Percentiles rank a stretch among this genome's conserved stretches.
Evolutionary conservation across 2,888 invertebrate species (phyloP).

Genomic region (Philonicus albiceps): DNA sequence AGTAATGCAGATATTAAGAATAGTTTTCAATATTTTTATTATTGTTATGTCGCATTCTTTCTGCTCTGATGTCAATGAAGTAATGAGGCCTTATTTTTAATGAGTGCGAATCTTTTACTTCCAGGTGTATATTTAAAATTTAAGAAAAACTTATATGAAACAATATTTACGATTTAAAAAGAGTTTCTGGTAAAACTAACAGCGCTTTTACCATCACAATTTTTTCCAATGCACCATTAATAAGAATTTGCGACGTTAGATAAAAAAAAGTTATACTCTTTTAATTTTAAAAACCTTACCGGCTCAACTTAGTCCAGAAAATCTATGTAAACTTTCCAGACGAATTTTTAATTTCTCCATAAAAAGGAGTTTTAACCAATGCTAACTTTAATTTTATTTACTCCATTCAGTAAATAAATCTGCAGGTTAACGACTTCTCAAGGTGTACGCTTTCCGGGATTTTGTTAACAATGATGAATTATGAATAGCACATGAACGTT

Average conservation of each 20-base stretch:
- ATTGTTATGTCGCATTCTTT: too few relatives aligned
- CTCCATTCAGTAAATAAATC: background rate
- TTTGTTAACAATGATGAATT: background rate
- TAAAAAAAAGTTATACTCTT: background rate
- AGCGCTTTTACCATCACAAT: background rate
- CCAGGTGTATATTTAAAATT: too few relatives aligned
- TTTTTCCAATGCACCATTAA: background rate
- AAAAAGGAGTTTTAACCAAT: background rate
- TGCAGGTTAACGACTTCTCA: background rate
- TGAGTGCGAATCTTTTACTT: too few relatives aligned
- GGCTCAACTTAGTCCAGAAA: background rate
- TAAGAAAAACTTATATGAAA: too few relatives aligned
- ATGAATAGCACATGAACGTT: background rate
- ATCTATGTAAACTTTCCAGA: background rate
- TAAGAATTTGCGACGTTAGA: background rate
- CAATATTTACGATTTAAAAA: too few relatives aligned
- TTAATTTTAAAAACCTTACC: background rate
- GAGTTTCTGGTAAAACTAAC: too few relatives aligned
- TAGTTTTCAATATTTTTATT: too few relatives aligned
- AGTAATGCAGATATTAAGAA: too few relatives aligned
- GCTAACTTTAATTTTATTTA: background rate
- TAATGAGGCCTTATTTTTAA: too few relatives aligned
- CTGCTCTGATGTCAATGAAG: too few relatives aligned
- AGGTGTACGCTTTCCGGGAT: background rate
- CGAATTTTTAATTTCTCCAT: background rate